A percentile compares a stretch with the other conserved stretches of the same genome.
Evolutionary conservation across 2,888 invertebrate species (phyloP).

Genomic region (Coenonympha glycerion): DNA sequence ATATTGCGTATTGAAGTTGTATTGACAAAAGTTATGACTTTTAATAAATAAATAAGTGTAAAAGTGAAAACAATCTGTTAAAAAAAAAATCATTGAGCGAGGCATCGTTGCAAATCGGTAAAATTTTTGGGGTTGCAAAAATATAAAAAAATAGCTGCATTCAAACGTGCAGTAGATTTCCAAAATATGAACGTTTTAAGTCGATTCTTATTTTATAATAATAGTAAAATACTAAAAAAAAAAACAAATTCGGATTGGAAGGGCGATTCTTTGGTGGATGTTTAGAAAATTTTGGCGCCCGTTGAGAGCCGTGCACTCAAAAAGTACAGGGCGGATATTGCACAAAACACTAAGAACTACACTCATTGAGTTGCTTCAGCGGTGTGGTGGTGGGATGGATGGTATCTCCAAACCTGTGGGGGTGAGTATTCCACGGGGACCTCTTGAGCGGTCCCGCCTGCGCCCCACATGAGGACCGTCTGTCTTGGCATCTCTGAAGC

Average conservation of each 20-base stretch:
- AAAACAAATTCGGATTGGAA: constrained; percentile 26
- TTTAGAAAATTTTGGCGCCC: constrained; percentile 14
- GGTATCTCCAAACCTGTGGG: constrained; percentile 73
- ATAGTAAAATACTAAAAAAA: constrained; percentile 19
- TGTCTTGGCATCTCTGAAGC: constrained; percentile 83
- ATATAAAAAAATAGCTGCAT: constrained; percentile 2
- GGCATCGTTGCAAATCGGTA: constrained; percentile 40
- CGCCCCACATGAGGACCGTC: constrained; percentile 96
- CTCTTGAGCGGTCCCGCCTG: constrained; percentile 66
- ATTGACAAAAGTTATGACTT: neutral
- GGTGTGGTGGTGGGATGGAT: constrained; percentile 70
- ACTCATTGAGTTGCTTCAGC: constrained; percentile 71
- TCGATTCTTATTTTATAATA: constrained; percentile 11
- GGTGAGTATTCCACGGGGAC: constrained; percentile 68
- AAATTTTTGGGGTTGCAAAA: constrained; percentile 11
- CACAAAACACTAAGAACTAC: constrained; percentile 36
- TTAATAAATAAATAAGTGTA: constrained; percentile 12
- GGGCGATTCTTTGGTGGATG: constrained; percentile 25
- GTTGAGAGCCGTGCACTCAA: constrained; percentile 2
- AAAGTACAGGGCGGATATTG: constrained; percentile 29
- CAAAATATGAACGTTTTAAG: constrained; percentile 15
- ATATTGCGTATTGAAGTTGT: no score
- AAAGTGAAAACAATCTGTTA: constrained; percentile 1
- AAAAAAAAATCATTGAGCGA: constrained; percentile 54
- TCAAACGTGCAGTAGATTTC: constrained; percentile 1